Base-by-base conservation (phyloP, 2,888 invertebrate species). In the Crocallis elinguaria region DNA sequence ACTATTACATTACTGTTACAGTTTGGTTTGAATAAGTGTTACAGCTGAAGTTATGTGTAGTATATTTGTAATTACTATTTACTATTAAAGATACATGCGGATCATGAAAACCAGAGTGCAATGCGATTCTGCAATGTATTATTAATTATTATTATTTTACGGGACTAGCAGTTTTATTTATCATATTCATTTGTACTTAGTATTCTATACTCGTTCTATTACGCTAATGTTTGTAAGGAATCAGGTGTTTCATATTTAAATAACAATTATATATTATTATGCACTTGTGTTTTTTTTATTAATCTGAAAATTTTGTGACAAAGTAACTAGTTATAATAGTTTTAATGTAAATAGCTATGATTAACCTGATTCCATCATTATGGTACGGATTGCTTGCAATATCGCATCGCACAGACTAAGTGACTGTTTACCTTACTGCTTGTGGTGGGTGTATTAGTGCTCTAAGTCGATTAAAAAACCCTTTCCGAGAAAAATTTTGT, bases 11-110 rank as follows among this genome's bases (percentile, higher is more conserved):
- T 19, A 89, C 75, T 86, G 83, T 88, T 91, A 89, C 80, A 88
- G 87, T 87, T 89, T 88, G 86, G 89, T 89, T 91, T 90, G 90
- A 90, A 88, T 91, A 91, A 84, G 90, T 88, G 84, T 84, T 89
- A 90, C 86, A 86, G 85, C 75, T 88, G 89, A 87, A 88, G 82
- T 88, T 85, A 89, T 84, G 88, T 88, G 88, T 87, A 90, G 84
- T 82, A 75, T 83, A 83, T 84, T 82, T 84, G 82, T 82, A 85
- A 86, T 83, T 83, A 87, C 83, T 88, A 87, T 86, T 86, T 79
- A 56, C 80, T 86, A 86, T 84, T 86, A 87, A 82, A 85, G 79
- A 85, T 87, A 89, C 77, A 84, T 84, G 81, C 75, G 86, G 73
- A 87, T 85, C 82, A 90, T 91, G 91, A 91, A 91, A 91, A 91